Percentiles rank a stretch among this genome's conserved stretches.
phyloP scores from a whole-genome alignment of 1,140 invertebrate genomes.

The Aporrectodea caliginosa region DNA sequence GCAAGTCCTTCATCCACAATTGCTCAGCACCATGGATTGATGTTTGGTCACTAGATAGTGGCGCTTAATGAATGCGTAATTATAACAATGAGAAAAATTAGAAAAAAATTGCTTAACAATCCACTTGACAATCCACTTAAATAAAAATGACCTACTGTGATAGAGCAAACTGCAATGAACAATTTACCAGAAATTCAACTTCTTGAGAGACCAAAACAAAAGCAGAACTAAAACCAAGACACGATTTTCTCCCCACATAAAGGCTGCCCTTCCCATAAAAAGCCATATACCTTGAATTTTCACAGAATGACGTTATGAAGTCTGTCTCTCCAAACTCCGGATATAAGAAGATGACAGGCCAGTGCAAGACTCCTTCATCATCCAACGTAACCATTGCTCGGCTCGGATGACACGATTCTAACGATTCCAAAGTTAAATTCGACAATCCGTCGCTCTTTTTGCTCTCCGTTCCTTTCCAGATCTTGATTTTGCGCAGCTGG shows the following conservation, averaged over 20 bases:
- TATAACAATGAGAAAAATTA: no score
- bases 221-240: background rate
- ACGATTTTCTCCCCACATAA: background rate
- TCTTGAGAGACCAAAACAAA: background rate
- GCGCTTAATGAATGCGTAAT: no score
- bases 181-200: background rate
- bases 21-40: no score
- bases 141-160: background rate
- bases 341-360: constrained; percentile 79
- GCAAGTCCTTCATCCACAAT: no score
- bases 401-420: background rate
- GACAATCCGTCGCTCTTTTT: background rate
- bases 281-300: constrained; percentile 62
- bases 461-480: background rate
- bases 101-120: no score
- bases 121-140: no score
- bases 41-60: no score
- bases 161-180: background rate
- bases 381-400: background rate
- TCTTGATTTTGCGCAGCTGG: background rate
- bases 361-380: constrained; percentile 59
- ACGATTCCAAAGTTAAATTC: background rate
- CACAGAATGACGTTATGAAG: constrained; percentile 63
- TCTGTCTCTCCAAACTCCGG: constrained; percentile 65
- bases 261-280: background rate